Conservation (phyloP, 1,140 invertebrate species). For the Papilio xuthus region DNA sequence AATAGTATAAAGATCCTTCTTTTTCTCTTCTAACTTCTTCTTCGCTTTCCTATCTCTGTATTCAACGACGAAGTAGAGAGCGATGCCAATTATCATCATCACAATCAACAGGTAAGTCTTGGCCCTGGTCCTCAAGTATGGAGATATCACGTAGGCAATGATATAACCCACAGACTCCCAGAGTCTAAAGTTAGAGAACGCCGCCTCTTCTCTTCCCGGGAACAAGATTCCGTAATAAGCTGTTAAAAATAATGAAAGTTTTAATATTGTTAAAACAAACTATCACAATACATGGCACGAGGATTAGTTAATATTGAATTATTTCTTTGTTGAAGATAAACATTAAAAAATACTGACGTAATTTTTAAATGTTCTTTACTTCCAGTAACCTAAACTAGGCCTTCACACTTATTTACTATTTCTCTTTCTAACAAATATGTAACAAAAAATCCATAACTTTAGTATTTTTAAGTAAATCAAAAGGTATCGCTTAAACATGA, state of each 20-base stretch:
- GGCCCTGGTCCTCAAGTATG: constrained; percentile 88
- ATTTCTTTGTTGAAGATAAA: too few species aligned
- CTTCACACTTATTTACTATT: background rate
- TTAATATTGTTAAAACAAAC: background rate
- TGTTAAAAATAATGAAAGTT: constrained; percentile 72
- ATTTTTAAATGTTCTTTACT: too few species aligned
- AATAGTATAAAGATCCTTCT: constrained; percentile 48
- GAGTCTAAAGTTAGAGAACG: constrained; percentile 95
- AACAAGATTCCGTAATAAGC: constrained; percentile 94
- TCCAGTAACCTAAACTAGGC: too few species aligned
- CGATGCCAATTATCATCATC: constrained; percentile 87
- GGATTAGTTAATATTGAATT: too few species aligned
- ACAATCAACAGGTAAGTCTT: constrained; percentile 90
- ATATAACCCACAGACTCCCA: constrained; percentile 96
- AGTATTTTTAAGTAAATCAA: too few species aligned
- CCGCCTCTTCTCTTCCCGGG: constrained; percentile 92
- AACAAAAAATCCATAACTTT: too few species aligned
- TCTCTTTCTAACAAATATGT: background rate
- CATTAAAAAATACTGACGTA: too few species aligned
- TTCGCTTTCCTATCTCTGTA: constrained; percentile 61
- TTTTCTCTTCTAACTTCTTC: constrained; percentile 47
- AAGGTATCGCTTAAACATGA: background rate
- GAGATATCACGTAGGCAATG: constrained; percentile 90
- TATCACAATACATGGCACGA: background rate
- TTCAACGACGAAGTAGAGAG: constrained; percentile 83